Evolutionary conservation across 2,888 invertebrate species (phyloP), one percentile per base, ranked within the genome.

Genomic region (Smittia sp.): DNA sequence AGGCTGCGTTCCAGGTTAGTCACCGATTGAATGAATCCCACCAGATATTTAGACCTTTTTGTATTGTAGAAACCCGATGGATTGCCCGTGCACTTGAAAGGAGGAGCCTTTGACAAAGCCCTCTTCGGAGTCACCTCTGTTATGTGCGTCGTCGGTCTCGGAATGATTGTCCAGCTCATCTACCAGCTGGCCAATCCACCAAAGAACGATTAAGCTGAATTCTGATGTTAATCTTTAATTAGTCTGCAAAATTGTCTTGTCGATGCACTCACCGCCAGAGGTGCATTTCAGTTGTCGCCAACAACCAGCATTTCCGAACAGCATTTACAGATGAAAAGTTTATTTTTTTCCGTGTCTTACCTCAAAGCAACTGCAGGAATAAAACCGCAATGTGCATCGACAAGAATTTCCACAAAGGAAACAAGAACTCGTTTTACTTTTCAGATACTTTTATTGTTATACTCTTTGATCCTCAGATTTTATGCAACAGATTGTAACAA

Each of bases 51-150:
- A 7, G 41, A 1, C 7, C 39, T 32, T 3, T 46, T 27, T 18
- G 20, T 73, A 32, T 73, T 73, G 24, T 65, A 73, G 73, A 73
- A 73, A 65, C 25, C 63, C 13, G 73, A 73, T 27, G 73, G 73
- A 6, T 32, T 73, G 11, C 73, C 73, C 39, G 52, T 73, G 15
- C 73, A 73, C 15, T 65, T 73, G 27, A 73, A 73, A 20, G 73
- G 73, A 15, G 73, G 73, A 13, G n/a, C 27, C 6, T 0, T 65
- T 3, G 73, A 73, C 20, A 73, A 46, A 65, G 27, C 20, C 22
- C 46, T 73, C 1, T 65, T 39, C 15, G 73, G 46, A n/a, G 20
- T 20, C n/a, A 73, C 73, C n/a, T 6, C 27, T 7, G 41, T 65
- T 4, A 6, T 20, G 3, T 73, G 73, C 46, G 9, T 46, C 1